Evolutionary conservation across 2,113 vertebrate genomes (phyloP), one percentile per base, ranked within the genome.

Genomic region (Odontesthes bonariensis): DNA sequence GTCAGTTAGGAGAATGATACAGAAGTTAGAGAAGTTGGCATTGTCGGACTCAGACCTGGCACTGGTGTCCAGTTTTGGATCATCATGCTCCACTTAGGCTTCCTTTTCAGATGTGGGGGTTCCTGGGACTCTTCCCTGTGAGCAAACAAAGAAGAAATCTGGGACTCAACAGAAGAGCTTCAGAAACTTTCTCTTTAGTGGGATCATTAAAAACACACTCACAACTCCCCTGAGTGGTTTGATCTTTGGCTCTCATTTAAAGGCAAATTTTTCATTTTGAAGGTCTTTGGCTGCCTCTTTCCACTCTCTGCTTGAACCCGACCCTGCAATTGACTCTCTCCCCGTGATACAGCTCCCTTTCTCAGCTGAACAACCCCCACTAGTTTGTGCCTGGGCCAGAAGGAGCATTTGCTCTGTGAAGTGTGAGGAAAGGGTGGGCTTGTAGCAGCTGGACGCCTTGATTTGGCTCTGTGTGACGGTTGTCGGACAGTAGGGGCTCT

Each of bases 11-110:
- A 83, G 76, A 47, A 70, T 89, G 27, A 90, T 93, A 19, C 84
- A 92, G 85, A 91, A 84, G 79, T 92, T 94, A 75, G 93, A 94
- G 79, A 82, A 87, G 61, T 70, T 93, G 72, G 59, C 88, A 0
- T 20, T 53, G n/a, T 85, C 88, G 0, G 86, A 92, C 44, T 85
- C 86, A 0, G 81, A 88, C 62, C 90, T 82, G 0, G 88, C 84
- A n/a, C 75, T 89, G 27, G 69, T 86, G 47, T 91, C 89, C 33
- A 81, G 78, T 62, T 88, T 84, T 47, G 75, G 87, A 53, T 91
- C 79, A 0, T 69, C 85, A 4, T 87, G 70, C 75, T 89, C 81
- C 54, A 86, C 77, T 0, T 27, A 27, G 27, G 27, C 27, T 27
- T 27, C 27, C 27, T 27, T 27, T 27, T 27, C 78, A n/a, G 82